Conservation (phyloP, 2,888 invertebrate genomes). For the Tipula lateralis region DNA sequence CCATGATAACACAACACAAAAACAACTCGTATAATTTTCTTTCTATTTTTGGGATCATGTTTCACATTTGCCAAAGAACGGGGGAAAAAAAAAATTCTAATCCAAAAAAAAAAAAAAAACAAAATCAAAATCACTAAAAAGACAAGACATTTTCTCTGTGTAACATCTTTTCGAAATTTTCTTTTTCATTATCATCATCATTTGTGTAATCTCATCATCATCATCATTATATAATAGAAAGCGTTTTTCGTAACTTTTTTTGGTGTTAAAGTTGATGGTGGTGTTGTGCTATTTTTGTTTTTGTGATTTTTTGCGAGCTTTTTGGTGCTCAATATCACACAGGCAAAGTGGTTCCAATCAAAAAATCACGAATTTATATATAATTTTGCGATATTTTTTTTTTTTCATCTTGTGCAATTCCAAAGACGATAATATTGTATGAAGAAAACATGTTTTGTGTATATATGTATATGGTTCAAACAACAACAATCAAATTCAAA, state of each 20-base stretch:
- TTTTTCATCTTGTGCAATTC: neutral
- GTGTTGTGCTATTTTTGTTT: neutral
- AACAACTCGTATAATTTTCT: conserved; percentile 12
- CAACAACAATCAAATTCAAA: neutral
- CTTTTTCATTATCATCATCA: conserved; percentile 24
- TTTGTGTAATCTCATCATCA: conserved; percentile 24
- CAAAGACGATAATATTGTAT: neutral
- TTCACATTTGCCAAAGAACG: neutral
- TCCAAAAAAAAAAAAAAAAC: neutral
- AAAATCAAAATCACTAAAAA: conserved; percentile 14
- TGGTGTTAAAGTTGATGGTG: conserved; percentile 24
- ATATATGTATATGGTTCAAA: neutral
- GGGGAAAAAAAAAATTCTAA: neutral
- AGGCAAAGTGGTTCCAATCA: conserved; percentile 24
- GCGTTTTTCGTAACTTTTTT: neutral
- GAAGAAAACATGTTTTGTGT: neutral
- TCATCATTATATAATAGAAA: conserved; percentile 7
- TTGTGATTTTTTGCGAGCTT: neutral
- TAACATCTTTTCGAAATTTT: conserved; percentile 15
- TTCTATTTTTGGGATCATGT: neutral
- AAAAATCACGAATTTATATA: conserved; percentile 11
- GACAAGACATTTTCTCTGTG: conserved; percentile 19
- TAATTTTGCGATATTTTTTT: neutral
- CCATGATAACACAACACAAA: conserved; percentile 12
- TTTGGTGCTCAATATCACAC: neutral